Evolutionary conservation across 2,113 vertebrate genomes (phyloP), one percentile per base, ranked within the genome.

Genomic region (Syngnathus floridae): DNA sequence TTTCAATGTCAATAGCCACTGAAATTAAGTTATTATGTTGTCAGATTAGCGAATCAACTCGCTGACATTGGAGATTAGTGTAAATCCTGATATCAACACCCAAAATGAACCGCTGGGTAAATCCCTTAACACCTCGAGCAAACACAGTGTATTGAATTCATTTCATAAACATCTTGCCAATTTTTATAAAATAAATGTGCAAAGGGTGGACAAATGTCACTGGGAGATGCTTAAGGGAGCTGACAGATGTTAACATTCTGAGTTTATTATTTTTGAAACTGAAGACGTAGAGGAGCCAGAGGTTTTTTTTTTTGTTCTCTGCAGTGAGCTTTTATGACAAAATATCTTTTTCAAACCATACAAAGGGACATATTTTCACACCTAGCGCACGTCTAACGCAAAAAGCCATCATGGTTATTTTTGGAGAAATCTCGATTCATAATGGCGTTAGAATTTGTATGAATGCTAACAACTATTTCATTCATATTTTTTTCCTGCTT

Each of bases 251-350:
- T 38, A 38, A 38, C 79, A 78, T 85, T 79, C 55, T 65, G 55
- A 2, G 55, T 64, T 71, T 60, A 75, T 76, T 81, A 78, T 43
- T 46, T 22, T 69, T 64, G 31, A 58, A 73, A 65, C 70, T 43
- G 73, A 77, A 46, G 0, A 16, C 5, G 41, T 71, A 65, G 58
- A 62, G 55, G 35, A 62, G 64, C 41, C 1, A 0, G 68, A 66
- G 58, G 26, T 26, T 22, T 22, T 22, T 26, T 26, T 26, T 26
- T 26, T 26, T 26, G 26, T 2, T 26, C 26, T 26, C 26, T 26
- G 26, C 26, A 26, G 26, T 26, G 26, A 26, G 26, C 26, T 26
- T 26, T 26, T 26, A 26, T 2, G 26, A 26, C 26, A 26, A 26
- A 26, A 26, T 26, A 26, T 26, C 1, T 26, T 26, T 26, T 26